Evolutionary conservation across 2,797 vertebrate genomes (phyloP), one percentile per base, ranked within the genome.

Genomic region (Sebastes trivittatus): DNA sequence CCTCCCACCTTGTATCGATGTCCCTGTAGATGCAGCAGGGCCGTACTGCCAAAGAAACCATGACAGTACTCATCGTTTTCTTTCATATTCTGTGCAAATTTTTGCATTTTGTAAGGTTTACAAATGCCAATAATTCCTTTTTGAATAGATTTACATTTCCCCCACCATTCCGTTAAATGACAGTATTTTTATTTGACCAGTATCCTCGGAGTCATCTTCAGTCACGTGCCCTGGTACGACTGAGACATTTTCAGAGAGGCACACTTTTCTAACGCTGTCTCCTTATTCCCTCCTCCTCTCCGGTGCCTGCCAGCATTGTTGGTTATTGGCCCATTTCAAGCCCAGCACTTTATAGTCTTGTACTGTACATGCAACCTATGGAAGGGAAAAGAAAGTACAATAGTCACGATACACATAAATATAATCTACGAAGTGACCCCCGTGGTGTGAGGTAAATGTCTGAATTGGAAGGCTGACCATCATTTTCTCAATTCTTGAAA

Each of bases 41-140:
- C 78, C 11, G 80, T 93, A 92, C 95, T 95, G 95, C 96, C 95
- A 96, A 96, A 96, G 94, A 95, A 90, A 91, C 87, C 80, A 54
- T 32, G 80, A 93, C 91, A 89, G 90, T 94, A 94, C 92, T 89
- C 69, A 59, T 84, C 4, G 1, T 73, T 66, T 78, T 63, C 23
- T 80, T 76, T 72, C 22, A 49, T 76, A 76, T 79, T 88, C 80
- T 81, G 61, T 82, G 72, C 75, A 80, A 81, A 82, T 78, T 46
- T 49, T 60, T 89, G 65, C 72, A 77, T 91, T 88, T 92, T 89
- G 46, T 81, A 75, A 85, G 27, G 72, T 91, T 88, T 76, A 74
- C 69, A 81, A 76, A 90, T 65, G 82, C 81, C 75, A 85, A 75
- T 55, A 64, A 64, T 82, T 82, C 59, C 56, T 29, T 71, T 74